Conservation (phyloP, 2,113 vertebrate species). For the Uria lomvia region DNA sequence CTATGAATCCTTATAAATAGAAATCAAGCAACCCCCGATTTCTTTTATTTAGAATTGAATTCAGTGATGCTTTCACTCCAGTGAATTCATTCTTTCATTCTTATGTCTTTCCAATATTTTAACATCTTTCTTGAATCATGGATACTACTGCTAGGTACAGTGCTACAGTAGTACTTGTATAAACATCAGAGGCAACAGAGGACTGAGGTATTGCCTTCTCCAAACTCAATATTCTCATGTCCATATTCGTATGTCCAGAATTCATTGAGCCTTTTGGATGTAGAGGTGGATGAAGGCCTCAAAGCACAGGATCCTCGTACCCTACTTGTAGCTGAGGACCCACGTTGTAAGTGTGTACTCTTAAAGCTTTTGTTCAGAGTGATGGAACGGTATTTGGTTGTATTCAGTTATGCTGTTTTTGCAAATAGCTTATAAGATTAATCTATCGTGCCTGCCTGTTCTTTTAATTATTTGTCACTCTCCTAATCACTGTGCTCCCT, state of each 20-base stretch:
- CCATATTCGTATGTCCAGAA: neutral
- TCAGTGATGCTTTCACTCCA: neutral
- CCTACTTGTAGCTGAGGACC: neutral
- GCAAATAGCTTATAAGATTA: neutral
- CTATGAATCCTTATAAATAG: neutral
- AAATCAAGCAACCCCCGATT: neutral
- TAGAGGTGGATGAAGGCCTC: neutral
- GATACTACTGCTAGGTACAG: neutral
- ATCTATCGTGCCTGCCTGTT: neutral
- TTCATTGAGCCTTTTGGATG: neutral
- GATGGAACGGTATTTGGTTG: neutral
- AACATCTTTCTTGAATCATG: neutral
- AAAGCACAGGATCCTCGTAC: neutral
- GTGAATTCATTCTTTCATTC: neutral
- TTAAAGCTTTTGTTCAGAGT: neutral
- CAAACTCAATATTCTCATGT: neutral
- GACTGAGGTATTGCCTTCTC: neutral
- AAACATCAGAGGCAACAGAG: neutral
- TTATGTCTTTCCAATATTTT: neutral
- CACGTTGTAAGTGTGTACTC: accelerated
- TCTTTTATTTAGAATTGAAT: neutral
- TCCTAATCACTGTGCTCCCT: neutral
- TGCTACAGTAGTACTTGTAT: neutral
- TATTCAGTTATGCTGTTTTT: neutral
- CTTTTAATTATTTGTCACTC: neutral